Percentiles rank a stretch among this genome's conserved stretches.
phyloP scores from a whole-genome alignment of 2,113 vertebrate genomes.

The Sorex fumeus region DNA sequence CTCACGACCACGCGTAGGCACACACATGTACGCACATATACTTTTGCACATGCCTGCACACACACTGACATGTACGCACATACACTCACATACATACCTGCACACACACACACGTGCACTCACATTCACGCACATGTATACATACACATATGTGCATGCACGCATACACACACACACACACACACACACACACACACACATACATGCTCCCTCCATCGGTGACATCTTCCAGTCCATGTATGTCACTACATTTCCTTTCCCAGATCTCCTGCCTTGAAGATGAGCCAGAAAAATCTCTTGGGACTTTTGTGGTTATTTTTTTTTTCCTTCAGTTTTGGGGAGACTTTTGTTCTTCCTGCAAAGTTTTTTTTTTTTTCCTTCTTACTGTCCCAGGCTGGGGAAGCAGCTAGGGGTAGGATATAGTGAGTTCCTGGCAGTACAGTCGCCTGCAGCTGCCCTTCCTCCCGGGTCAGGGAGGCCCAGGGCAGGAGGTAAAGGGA shows the following conservation, averaged over 20 bases:
- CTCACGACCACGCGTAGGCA: too few species aligned
- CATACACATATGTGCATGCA: too few species aligned
- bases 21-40: too few species aligned
- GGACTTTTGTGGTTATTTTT: background rate
- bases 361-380: background rate
- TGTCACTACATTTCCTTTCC: background rate
- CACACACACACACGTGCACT: background rate
- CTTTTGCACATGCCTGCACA: too few species aligned
- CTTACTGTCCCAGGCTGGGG: background rate
- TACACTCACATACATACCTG: too few species aligned
- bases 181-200: background rate
- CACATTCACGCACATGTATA: background rate
- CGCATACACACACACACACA: too few species aligned
- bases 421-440: background rate
- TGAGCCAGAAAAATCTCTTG: background rate
- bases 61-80: too few species aligned
- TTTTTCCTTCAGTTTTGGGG: conserved; percentile 47
- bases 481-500: background rate
- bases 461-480: background rate
- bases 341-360: background rate
- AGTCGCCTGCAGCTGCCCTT: conserved; percentile 39
- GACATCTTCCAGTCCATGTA: background rate
- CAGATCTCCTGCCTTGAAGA: background rate
- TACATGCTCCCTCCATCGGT: fast-evolving
- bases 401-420: background rate